These are phyloP conservation scores for Musca vetustissima DNA, from an alignment of 1,140 invertebrate genomes.

Conservation along the genomic window DNA sequence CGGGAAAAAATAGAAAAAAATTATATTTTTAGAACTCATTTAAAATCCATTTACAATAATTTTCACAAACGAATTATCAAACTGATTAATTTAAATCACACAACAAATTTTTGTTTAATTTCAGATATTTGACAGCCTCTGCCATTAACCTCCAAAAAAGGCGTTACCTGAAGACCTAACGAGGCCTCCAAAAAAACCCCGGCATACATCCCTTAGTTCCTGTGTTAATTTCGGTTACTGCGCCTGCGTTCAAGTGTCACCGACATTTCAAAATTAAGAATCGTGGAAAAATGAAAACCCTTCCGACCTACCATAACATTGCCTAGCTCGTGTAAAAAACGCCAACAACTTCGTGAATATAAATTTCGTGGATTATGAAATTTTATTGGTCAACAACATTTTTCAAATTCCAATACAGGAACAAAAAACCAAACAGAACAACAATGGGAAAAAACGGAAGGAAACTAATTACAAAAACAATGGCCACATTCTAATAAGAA, in stretches of 20 bases:
- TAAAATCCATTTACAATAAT: no score
- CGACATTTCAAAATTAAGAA: no score
- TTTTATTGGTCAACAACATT: constrained; percentile 5
- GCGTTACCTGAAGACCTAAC: neutral
- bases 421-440: neutral
- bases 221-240: no score
- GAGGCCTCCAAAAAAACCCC: neutral
- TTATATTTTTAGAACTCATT: no score
- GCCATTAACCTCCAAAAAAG: neutral
- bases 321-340: no score
- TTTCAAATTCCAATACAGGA: neutral
- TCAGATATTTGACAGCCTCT: neutral
- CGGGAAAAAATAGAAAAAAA: no score
- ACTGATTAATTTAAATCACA: no score
- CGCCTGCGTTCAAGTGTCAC: constrained; percentile 3
- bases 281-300: no score
- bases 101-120: neutral
- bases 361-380: neutral
- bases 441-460: neutral
- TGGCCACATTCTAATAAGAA: no score
- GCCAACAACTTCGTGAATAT: neutral
- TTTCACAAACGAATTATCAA: no score
- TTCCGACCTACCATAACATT: constrained; percentile 7
- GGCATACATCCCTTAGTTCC: neutral
- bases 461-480: neutral